phyloP scores from a whole-genome alignment of 1,140 invertebrate genomes.

The Drosophila mojavensis region DNA sequence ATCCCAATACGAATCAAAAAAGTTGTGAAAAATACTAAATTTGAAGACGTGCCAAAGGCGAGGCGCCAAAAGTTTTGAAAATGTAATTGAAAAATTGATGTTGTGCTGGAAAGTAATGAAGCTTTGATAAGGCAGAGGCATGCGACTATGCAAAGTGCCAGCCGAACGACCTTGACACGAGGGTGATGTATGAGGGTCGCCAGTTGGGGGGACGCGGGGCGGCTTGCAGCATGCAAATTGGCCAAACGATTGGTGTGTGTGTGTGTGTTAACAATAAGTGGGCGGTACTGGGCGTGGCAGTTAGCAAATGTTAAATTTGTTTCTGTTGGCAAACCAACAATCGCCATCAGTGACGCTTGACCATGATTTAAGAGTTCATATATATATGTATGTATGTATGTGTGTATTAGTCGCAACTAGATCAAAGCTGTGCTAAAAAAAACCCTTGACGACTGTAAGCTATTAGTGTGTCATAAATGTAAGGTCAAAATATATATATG shows the following conservation, averaged over 20 bases:
- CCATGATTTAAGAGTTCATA: not conserved
- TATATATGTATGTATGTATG: no score
- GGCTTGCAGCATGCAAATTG: not conserved
- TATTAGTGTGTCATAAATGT: not conserved
- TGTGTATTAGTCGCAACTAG: not conserved
- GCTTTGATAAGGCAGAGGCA: not conserved
- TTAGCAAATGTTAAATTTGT: not conserved
- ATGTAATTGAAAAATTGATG: conserved; percentile 64
- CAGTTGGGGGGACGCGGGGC: not conserved
- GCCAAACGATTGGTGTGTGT: not conserved
- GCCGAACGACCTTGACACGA: conserved; percentile 40
- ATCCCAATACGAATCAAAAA: not conserved
- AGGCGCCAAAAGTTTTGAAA: conserved; percentile 45
- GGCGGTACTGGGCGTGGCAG: not conserved
- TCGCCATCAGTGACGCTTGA: not conserved
- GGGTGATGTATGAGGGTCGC: not conserved
- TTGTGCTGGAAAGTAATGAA: not conserved
- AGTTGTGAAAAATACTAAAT: conserved; percentile 40
- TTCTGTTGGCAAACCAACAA: not conserved
- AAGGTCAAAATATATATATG: no score
- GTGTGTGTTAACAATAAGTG: not conserved
- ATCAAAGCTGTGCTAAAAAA: not conserved
- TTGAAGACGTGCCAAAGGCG: conserved; percentile 6
- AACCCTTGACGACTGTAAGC: not conserved
- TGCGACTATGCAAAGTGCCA: not conserved